A percentile compares a stretch with the other conserved stretches of the same genome.
Conservation (phyloP, 1,140 invertebrate species). For the Hyposmocoma kahamanoa region DNA sequence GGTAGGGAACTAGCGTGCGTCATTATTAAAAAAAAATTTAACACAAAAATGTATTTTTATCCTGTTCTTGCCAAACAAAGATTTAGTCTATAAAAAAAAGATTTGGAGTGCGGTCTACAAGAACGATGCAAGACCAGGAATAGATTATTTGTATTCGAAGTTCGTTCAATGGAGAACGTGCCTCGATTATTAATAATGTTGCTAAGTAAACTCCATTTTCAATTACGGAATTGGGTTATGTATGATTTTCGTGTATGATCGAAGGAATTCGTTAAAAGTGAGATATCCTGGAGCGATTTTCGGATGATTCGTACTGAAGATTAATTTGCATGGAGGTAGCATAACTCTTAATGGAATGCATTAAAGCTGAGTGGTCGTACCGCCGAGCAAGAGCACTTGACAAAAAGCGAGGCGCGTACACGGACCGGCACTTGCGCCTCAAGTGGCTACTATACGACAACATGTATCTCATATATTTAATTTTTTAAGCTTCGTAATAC, state of each 20-base stretch:
- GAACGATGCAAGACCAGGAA: constrained; percentile 32
- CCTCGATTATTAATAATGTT: constrained; percentile 35
- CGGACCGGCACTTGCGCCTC: too few relatives aligned
- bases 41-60: too few relatives aligned
- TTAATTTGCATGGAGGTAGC: constrained; percentile 33
- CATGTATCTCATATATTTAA: not conserved
- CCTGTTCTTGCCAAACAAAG: too few relatives aligned
- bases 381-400: constrained; percentile 21
- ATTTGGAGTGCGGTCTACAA: too few relatives aligned
- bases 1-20: too few relatives aligned
- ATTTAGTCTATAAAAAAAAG: too few relatives aligned
- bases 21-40: too few relatives aligned
- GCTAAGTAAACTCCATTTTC: constrained; percentile 48
- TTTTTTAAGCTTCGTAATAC: not conserved
- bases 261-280: constrained; percentile 20
- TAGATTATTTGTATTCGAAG: constrained; percentile 47
- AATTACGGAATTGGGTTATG: constrained; percentile 39
- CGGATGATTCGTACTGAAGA: constrained; percentile 21
- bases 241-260: constrained; percentile 20
- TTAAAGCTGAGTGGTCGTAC: constrained; percentile 30
- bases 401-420: constrained; percentile 19
- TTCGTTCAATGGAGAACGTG: constrained; percentile 39
- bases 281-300: too few relatives aligned
- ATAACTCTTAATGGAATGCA: constrained; percentile 38
- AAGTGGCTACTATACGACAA: too few relatives aligned